A percentile compares a stretch with the other conserved stretches of the same genome.
These are phyloP conservation scores for Tinea trinotella DNA, from an alignment of 2,888 invertebrate species.

Conservation along the genomic window DNA sequence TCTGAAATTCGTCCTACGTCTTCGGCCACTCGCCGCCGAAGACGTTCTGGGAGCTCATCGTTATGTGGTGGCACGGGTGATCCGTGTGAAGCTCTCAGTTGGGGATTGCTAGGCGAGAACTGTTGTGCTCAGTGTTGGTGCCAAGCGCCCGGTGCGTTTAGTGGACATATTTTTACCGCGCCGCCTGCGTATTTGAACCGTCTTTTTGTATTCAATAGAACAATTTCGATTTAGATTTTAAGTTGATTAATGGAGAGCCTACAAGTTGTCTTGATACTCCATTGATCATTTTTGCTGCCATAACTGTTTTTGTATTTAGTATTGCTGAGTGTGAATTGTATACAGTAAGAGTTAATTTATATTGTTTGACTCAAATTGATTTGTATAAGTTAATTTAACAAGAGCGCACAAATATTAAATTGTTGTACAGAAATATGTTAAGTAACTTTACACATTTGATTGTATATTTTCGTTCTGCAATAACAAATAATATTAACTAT, in stretches of 20 bases:
- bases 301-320: slow-evolving; percentile 62
- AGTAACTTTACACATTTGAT: slow-evolving; percentile 43
- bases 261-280: slow-evolving; percentile 17
- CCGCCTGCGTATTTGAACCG: slow-evolving; percentile 56
- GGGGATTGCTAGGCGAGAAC: slow-evolving; percentile 62
- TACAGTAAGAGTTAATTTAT: slow-evolving; percentile 40
- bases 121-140: slow-evolving; percentile 62
- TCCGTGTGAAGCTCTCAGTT: slow-evolving; percentile 56
- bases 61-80: slow-evolving; percentile 74
- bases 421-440: slow-evolving; percentile 50
- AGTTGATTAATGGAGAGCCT: slow-evolving; percentile 48
- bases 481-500: not conserved
- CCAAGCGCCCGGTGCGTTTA: slow-evolving; percentile 56
- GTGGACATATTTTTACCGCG: slow-evolving; percentile 42
- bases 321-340: slow-evolving; percentile 44
- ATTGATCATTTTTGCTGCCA: slow-evolving; percentile 46
- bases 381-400: slow-evolving; percentile 57
- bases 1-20: slow-evolving; percentile 79
- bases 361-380: slow-evolving; percentile 35
- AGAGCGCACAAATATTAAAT: slow-evolving; percentile 59
- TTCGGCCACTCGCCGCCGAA: slow-evolving; percentile 79
- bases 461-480: slow-evolving; percentile 30
- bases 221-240: slow-evolving; percentile 48
- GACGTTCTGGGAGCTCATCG: slow-evolving; percentile 74
- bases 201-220: slow-evolving; percentile 55